Evolutionary conservation across 1,140 invertebrate genomes (phyloP).

Genomic region (Myzus persicae): DNA sequence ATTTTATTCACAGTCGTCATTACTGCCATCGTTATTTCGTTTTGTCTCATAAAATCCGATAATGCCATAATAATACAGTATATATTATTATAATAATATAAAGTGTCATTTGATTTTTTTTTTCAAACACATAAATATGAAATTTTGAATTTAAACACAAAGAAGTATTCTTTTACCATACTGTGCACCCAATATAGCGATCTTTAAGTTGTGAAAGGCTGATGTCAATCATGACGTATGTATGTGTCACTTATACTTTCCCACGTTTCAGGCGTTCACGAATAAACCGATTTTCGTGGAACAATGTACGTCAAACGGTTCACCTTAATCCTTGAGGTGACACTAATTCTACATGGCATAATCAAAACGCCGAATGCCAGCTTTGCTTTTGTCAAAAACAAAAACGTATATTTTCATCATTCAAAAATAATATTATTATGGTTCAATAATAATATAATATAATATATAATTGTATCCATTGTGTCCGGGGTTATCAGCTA

Average conservation of each 20-base stretch:
- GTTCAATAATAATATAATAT: neutral
- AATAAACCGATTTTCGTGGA: neutral
- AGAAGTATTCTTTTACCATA: neutral
- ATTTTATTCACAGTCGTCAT: neutral
- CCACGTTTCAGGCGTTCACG: neutral
- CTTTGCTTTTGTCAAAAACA: neutral
- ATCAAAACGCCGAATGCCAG: neutral
- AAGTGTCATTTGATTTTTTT: neutral
- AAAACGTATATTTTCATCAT: neutral
- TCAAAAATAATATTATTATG: neutral
- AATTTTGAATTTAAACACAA: neutral
- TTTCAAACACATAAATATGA: neutral
- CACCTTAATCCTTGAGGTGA: neutral
- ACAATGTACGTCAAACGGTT: neutral
- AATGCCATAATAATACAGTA: neutral
- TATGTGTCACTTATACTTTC: neutral
- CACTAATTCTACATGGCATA: neutral
- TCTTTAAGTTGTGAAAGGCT: neutral
- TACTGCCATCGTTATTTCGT: neutral
- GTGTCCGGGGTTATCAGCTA: neutral
- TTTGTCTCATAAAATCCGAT: neutral
- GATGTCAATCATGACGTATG: neutral
- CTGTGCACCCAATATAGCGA: neutral
- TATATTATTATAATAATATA: neutral
- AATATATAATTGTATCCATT: neutral